These are phyloP conservation scores for Caranx melampygus DNA, from an alignment of 2,113 vertebrate species.

Conservation along the genomic window DNA sequence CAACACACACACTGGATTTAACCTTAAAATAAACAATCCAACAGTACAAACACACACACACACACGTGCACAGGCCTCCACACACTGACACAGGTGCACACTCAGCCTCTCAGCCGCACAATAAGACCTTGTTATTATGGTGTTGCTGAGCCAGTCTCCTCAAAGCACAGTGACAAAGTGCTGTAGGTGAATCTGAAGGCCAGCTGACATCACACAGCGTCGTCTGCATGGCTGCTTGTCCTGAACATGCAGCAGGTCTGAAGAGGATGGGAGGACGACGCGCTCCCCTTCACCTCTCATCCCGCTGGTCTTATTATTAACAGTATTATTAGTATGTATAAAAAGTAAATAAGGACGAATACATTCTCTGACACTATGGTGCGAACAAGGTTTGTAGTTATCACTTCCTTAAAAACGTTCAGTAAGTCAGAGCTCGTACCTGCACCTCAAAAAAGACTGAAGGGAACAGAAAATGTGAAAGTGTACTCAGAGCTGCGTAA, in stretches of 20 bases:
- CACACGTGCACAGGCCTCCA: neutral
- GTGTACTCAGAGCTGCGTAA: neutral
- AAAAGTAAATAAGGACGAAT: too few species aligned
- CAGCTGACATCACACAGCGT: conserved; percentile 32
- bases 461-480: neutral
- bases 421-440: neutral
- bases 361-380: too few species aligned
- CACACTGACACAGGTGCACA: conserved; percentile 25
- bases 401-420: too few species aligned
- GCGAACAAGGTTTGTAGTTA: too few species aligned
- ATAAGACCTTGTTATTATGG: conserved; percentile 27
- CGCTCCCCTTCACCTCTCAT: conserved; percentile 30
- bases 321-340: conserved; percentile 23
- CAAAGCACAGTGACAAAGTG: conserved; percentile 51
- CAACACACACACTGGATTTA: neutral
- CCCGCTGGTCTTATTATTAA: conserved; percentile 30
- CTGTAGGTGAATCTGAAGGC: conserved; percentile 60
- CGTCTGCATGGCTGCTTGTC: conserved; percentile 31
- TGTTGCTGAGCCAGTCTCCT: conserved; percentile 48
- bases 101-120: conserved; percentile 7
- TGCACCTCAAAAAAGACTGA: neutral
- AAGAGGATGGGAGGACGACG: conserved; percentile 27
- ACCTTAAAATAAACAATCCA: neutral
- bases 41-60: neutral
- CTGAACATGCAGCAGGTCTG: conserved; percentile 37